Percentiles rank a stretch among this genome's conserved stretches.
phyloP scores from a whole-genome alignment of 2,113 vertebrate species.

The Rhea pennata region DNA sequence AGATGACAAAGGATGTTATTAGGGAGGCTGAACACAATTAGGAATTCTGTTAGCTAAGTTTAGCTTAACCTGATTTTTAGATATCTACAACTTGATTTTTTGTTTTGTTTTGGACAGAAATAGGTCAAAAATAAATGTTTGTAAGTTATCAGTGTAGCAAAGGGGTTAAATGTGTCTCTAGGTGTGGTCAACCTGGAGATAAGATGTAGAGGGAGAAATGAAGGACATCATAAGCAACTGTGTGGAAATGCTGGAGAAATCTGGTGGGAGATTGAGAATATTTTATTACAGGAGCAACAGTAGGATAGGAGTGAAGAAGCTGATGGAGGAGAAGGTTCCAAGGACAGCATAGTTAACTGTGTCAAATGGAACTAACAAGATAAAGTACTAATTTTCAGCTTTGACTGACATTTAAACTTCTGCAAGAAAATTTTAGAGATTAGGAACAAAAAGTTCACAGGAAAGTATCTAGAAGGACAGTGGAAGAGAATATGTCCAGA shows the following conservation, averaged over 20 bases:
- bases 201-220: neutral
- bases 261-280: neutral
- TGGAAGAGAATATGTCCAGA: neutral
- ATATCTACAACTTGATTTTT: neutral
- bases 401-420: neutral
- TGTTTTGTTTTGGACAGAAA: neutral
- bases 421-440: neutral
- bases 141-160: neutral
- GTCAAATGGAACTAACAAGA: neutral
- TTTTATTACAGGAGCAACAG: neutral
- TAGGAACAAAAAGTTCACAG: neutral
- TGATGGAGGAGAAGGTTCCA: neutral
- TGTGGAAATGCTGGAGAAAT: neutral
- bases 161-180: neutral
- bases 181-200: neutral
- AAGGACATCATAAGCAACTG: neutral
- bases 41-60: neutral
- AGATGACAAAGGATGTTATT: neutral
- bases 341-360: neutral
- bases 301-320: neutral
- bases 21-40: neutral
- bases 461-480: neutral
- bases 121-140: neutral
- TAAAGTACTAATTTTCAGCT: neutral
- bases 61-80: neutral